phyloP scores from a whole-genome alignment of 1,140 invertebrate species.

The Euwallacea similis region DNA sequence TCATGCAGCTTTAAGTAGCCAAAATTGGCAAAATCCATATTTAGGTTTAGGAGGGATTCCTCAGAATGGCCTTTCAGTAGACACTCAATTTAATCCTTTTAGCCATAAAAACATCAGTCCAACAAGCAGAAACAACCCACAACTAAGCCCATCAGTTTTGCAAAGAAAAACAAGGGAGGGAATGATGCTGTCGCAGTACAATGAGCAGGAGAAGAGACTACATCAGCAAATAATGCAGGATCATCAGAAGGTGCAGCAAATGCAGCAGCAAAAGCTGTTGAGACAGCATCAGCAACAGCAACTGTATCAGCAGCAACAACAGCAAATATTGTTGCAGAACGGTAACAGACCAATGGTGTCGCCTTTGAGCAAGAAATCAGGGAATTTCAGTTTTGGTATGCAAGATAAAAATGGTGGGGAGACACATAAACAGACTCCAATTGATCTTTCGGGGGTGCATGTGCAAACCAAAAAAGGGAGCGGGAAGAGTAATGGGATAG shows the following conservation, averaged over 20 bases:
- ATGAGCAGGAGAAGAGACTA: slow-evolving; percentile 36
- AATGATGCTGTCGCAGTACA: slow-evolving; percentile 9
- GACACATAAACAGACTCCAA: slow-evolving; percentile 35
- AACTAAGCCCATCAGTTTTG: slow-evolving; percentile 23
- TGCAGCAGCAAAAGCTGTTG: slow-evolving; percentile 31
- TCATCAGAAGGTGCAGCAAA: slow-evolving; percentile 30
- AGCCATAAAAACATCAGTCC: slow-evolving; percentile 31
- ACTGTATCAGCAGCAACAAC: slow-evolving; percentile 42
- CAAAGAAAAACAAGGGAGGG: slow-evolving; percentile 29
- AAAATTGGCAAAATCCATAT: slow-evolving; percentile 36
- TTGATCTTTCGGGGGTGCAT: slow-evolving; percentile 47
- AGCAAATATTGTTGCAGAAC: slow-evolving; percentile 8
- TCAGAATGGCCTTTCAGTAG: slow-evolving; percentile 14
- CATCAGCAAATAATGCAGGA: slow-evolving; percentile 34
- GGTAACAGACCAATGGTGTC: not conserved
- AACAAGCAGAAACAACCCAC: slow-evolving; percentile 17
- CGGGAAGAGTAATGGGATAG: slow-evolving; percentile 32
- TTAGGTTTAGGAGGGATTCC: slow-evolving; percentile 21
- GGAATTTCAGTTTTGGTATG: not conserved
- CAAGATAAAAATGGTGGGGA: slow-evolving; percentile 4
- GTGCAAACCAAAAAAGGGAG: slow-evolving; percentile 54
- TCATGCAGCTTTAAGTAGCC: slow-evolving; percentile 20
- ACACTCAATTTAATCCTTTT: slow-evolving; percentile 27
- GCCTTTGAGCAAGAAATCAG: not conserved
- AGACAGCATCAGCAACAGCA: slow-evolving; percentile 39